Percentiles rank a stretch among this genome's conserved stretches.
These are phyloP conservation scores for Botia kubotai DNA, from an alignment of 2,797 vertebrate species.

Conservation along the genomic window DNA sequence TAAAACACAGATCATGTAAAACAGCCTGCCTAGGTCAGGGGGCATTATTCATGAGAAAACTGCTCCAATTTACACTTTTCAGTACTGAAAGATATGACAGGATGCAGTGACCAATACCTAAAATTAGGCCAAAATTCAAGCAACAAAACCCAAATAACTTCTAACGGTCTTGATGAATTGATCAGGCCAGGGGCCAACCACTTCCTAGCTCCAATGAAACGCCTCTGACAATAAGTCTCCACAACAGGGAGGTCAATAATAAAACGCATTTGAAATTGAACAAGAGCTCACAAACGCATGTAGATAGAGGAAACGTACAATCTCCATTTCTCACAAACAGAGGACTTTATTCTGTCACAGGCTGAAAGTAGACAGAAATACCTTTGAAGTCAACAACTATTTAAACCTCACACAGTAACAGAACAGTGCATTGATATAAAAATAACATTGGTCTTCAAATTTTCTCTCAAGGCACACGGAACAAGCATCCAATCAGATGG, in stretches of 20 bases:
- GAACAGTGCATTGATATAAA: constrained; percentile 74
- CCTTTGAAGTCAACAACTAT: constrained; percentile 61
- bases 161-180: too few species aligned
- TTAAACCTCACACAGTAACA: constrained; percentile 70
- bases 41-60: constrained; percentile 51
- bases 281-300: too few species aligned
- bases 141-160: too few species aligned
- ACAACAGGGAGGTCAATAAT: too few species aligned
- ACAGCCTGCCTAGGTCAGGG: constrained; percentile 35
- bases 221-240: too few species aligned
- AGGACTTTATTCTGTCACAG: constrained; percentile 79
- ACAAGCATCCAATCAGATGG: constrained; percentile 34
- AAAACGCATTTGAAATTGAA: too few species aligned
- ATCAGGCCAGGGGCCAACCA: too few species aligned
- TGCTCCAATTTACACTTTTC: too few species aligned
- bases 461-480: constrained; percentile 52
- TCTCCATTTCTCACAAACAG: constrained; percentile 76
- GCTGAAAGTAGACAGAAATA: constrained; percentile 66
- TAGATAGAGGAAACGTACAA: not conserved
- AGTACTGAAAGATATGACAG: too few species aligned
- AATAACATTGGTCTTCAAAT: constrained; percentile 71
- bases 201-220: too few species aligned
- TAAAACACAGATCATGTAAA: constrained; percentile 40
- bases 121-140: too few species aligned
- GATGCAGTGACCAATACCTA: too few species aligned